Evolutionary conservation across 1,140 invertebrate species (phyloP).

Genomic region (Ephestia elutella): DNA sequence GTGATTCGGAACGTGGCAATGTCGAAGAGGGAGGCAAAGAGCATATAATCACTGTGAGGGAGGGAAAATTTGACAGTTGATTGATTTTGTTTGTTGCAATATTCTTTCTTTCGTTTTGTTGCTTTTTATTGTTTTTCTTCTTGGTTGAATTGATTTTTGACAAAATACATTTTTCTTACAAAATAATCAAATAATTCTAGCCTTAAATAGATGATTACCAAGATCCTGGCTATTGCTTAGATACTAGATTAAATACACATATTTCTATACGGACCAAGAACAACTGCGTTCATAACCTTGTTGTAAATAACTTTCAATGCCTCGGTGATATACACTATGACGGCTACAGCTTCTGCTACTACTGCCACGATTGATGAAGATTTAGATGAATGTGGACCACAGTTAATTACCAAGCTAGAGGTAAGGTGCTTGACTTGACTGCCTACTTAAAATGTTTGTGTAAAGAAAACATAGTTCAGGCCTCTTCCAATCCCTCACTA

Average conservation of each 20-base stretch:
- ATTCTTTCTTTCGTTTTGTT: background rate
- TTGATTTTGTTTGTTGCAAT: background rate
- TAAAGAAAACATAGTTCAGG: too few relatives aligned
- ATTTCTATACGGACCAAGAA: too few relatives aligned
- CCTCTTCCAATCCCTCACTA: too few relatives aligned
- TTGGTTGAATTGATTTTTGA: background rate
- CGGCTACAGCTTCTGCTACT: constrained; percentile 62
- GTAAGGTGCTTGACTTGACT: constrained; percentile 48
- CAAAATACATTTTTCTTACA: too few relatives aligned
- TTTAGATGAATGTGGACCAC: constrained; percentile 77
- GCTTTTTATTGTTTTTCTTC: background rate
- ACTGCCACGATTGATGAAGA: constrained; percentile 72
- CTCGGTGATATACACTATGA: constrained; percentile 39
- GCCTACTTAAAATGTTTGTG: background rate
- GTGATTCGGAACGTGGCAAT: too few relatives aligned
- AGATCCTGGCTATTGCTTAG: too few relatives aligned
- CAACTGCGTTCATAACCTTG: background rate
- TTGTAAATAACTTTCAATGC: constrained; percentile 15
- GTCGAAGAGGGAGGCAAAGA: too few relatives aligned
- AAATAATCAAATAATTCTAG: background rate
- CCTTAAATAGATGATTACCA: too few relatives aligned
- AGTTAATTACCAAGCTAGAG: constrained; percentile 77
- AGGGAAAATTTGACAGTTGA: background rate
- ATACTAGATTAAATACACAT: too few relatives aligned
- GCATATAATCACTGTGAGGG: too few relatives aligned